Evolutionary conservation across 1,140 invertebrate genomes (phyloP).

Genomic region (Thereuonema tuberculata): DNA sequence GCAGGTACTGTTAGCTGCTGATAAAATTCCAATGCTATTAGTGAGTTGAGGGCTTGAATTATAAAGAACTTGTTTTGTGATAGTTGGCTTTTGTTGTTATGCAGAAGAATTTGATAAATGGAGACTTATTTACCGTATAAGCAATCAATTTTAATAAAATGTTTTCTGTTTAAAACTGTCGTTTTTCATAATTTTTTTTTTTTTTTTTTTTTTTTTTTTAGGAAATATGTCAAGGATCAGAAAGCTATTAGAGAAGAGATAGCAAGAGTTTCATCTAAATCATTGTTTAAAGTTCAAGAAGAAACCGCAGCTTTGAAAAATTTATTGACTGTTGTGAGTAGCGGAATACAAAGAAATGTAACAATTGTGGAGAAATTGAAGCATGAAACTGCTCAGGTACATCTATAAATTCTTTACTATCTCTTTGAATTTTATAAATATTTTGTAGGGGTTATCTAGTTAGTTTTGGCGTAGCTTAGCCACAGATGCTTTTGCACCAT

Average conservation of each 20-base stretch:
- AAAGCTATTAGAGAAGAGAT: constrained; percentile 68
- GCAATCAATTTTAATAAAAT: background rate
- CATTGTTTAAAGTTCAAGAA: constrained; percentile 46
- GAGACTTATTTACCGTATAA: background rate
- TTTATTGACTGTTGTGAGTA: constrained; percentile 42
- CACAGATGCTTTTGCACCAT: too few species aligned
- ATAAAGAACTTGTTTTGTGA: background rate
- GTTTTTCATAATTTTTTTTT: background rate
- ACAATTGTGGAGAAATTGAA: constrained; percentile 53
- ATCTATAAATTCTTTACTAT: background rate
- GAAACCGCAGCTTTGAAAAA: constrained; percentile 49
- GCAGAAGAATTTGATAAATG: background rate
- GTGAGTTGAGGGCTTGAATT: background rate
- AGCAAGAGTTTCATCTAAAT: constrained; percentile 51
- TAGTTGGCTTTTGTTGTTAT: background rate
- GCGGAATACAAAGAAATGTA: constrained; percentile 38
- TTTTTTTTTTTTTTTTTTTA: constrained; percentile 39
- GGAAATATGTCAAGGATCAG: constrained; percentile 67
- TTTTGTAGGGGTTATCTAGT: too few species aligned
- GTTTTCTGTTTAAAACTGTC: background rate
- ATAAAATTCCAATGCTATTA: too few species aligned
- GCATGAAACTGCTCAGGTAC: constrained; percentile 49
- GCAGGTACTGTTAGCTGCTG: too few species aligned
- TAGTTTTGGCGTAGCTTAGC: too few species aligned
- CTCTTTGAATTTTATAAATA: background rate